Evolutionary conservation across 2,888 invertebrate species (phyloP).

Genomic region (Sarcophaga caerulescens): DNA sequence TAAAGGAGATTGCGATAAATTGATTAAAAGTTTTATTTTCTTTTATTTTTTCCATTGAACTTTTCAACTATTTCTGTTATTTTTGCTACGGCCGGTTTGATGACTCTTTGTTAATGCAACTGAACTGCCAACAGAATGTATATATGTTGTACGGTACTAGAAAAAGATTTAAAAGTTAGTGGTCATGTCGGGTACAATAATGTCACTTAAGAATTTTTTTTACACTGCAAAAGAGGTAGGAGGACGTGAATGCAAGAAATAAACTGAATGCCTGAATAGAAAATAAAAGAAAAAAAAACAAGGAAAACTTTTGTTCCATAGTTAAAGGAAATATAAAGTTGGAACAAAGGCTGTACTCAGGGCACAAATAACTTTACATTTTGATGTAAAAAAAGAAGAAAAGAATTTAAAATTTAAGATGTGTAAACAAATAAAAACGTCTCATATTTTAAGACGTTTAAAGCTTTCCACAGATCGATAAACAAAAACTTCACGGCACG

Average conservation of each 20-base stretch:
- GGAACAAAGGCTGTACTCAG: background rate
- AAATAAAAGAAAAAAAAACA: background rate
- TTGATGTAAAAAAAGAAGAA: no score
- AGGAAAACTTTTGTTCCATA: conserved; percentile 7
- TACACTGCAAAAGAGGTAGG: background rate
- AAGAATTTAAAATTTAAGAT: no score
- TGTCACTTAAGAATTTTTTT: conserved; percentile 28
- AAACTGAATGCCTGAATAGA: conserved; percentile 9
- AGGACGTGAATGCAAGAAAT: no score
- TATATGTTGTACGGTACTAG: no score
- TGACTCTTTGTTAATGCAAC: background rate
- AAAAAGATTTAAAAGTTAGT: conserved; percentile 10
- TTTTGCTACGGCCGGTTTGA: background rate
- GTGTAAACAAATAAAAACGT: no score
- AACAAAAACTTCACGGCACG: no score
- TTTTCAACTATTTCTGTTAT: conserved; percentile 16
- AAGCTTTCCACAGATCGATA: no score
- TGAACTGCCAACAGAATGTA: background rate
- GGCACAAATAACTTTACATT: background rate
- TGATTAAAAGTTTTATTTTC: conserved; percentile 61
- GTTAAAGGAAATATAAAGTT: background rate
- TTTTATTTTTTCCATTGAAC: conserved; percentile 14
- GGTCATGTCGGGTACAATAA: conserved; percentile 50
- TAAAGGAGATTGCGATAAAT: conserved; percentile 64
- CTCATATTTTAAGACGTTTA: no score